These are phyloP conservation scores for Muscina levida DNA, from an alignment of 2,888 invertebrate genomes.

Conservation along the genomic window DNA sequence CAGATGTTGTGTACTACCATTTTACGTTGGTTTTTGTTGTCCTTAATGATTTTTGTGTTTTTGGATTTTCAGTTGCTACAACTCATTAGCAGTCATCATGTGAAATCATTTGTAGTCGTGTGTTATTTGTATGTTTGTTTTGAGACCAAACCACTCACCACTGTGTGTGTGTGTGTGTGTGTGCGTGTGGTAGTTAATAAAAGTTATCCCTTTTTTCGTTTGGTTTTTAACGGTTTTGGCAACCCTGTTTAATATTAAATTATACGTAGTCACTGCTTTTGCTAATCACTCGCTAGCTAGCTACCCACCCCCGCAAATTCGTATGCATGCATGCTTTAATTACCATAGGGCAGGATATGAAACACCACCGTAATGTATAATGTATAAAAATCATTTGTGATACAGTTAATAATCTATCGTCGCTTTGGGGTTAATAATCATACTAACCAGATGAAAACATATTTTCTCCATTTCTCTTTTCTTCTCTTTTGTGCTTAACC, in stretches of 20 bases:
- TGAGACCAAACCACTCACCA: background rate
- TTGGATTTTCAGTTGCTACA: slow-evolving; percentile 46
- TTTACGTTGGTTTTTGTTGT: slow-evolving; percentile 23
- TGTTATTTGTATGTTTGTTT: background rate
- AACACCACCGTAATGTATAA: background rate
- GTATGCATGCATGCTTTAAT: slow-evolving; percentile 21
- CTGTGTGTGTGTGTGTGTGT: too few species aligned
- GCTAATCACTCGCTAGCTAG: too few species aligned
- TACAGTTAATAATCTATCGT: background rate
- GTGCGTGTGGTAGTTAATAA: too few species aligned
- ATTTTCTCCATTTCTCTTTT: slow-evolving; percentile 49
- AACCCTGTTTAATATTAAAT: slow-evolving; percentile 7
- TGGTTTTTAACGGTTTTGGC: background rate
- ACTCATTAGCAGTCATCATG: slow-evolving; percentile 40
- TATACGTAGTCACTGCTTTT: slow-evolving; percentile 1
- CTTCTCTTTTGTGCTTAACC: slow-evolving; percentile 21
- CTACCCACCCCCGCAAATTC: background rate
- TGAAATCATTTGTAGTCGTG: slow-evolving; percentile 19
- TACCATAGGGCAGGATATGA: background rate
- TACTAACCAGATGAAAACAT: slow-evolving; percentile 22
- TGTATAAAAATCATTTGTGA: background rate
- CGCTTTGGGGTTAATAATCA: background rate
- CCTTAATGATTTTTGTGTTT: background rate
- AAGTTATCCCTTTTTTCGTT: too few species aligned
- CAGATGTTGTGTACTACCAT: slow-evolving; percentile 24